Evolutionary conservation across 2,888 invertebrate species (phyloP).

Genomic region (Xylophagus ater): DNA sequence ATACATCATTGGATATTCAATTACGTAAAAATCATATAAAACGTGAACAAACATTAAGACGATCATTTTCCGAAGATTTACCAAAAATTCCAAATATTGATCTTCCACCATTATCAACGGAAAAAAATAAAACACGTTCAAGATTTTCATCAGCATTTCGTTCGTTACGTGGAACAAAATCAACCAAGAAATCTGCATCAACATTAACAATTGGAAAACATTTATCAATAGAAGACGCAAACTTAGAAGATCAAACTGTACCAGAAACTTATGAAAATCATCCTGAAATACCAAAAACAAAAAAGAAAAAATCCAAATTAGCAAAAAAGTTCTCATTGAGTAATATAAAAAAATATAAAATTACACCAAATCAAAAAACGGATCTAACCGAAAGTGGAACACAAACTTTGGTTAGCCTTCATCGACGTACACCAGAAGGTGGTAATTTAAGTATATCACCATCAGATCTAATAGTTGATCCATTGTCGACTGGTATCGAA

Average conservation of each 20-base stretch:
- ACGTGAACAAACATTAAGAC: slow-evolving; percentile 2
- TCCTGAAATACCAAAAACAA: slow-evolving; percentile 7
- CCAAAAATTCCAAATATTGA: slow-evolving; percentile 16
- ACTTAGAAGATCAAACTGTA: slow-evolving; percentile 2
- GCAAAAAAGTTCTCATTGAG: slow-evolving; percentile 29
- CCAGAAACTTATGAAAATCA: slow-evolving; percentile 3
- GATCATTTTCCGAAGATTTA: slow-evolving; percentile 11
- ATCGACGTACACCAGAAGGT: slow-evolving; percentile 13
- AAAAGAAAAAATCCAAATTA: slow-evolving; percentile 29
- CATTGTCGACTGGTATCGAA: not conserved
- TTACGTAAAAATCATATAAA: not conserved
- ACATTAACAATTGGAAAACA: not conserved
- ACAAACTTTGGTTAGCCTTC: slow-evolving; percentile 20
- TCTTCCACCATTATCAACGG: slow-evolving; percentile 16
- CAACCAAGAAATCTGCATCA: slow-evolving; percentile 14
- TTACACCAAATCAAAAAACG: slow-evolving; percentile 21
- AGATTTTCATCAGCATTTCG: slow-evolving; percentile 33
- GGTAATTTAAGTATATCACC: slow-evolving; percentile 14
- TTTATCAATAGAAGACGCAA: not conserved
- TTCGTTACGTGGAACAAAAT: slow-evolving; percentile 24
- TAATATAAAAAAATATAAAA: slow-evolving; percentile 27
- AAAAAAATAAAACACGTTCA: slow-evolving; percentile 30
- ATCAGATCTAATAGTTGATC: slow-evolving; percentile 12
- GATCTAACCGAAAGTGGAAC: slow-evolving; percentile 18
- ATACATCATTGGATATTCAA: slow-evolving; percentile 5